Evolutionary conservation across 2,888 invertebrate species (phyloP).

Genomic region (Drosophila anceps): DNA sequence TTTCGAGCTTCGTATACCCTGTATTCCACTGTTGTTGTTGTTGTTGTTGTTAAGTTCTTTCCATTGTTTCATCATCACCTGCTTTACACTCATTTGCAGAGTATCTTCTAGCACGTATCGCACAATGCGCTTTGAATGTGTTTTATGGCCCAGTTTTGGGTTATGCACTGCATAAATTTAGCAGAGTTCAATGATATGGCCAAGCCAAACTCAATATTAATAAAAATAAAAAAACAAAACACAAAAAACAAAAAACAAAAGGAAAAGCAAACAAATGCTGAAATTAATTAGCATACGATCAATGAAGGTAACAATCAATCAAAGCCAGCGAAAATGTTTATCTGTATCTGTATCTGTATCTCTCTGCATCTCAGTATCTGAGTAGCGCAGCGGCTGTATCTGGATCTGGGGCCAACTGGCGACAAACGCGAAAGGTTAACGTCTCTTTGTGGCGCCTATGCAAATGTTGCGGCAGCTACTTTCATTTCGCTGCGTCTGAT

Average conservation of each 20-base stretch:
- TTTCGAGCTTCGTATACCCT: background rate
- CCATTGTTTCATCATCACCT: too few species aligned
- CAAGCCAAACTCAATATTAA: conserved; percentile 14
- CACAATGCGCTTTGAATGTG: background rate
- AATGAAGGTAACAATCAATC: conserved; percentile 38
- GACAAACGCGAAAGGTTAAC: conserved; percentile 59
- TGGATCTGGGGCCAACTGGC: conserved; percentile 31
- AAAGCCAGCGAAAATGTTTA: conserved; percentile 17
- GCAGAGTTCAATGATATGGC: conserved; percentile 40
- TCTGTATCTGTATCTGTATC: conserved; percentile 10
- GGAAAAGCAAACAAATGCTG: conserved; percentile 17
- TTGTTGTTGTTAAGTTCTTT: too few species aligned
- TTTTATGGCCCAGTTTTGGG: conserved; percentile 16
- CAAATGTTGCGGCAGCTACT: conserved; percentile 62
- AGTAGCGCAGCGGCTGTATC: too few species aligned
- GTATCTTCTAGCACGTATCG: background rate
- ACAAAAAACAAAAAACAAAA: too few species aligned
- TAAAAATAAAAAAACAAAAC: too few species aligned
- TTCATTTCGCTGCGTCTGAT: conserved; percentile 54
- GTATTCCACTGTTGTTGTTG: too few species aligned
- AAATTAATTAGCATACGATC: conserved; percentile 44
- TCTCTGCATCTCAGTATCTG: conserved; percentile 7
- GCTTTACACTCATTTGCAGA: background rate
- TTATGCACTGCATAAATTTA: conserved; percentile 10
- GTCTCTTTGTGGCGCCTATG: conserved; percentile 67